Percentiles rank a stretch among this genome's conserved stretches.
Evolutionary conservation across 2,797 vertebrate genomes (phyloP).

Genomic region (Ptychadena robeensis): DNA sequence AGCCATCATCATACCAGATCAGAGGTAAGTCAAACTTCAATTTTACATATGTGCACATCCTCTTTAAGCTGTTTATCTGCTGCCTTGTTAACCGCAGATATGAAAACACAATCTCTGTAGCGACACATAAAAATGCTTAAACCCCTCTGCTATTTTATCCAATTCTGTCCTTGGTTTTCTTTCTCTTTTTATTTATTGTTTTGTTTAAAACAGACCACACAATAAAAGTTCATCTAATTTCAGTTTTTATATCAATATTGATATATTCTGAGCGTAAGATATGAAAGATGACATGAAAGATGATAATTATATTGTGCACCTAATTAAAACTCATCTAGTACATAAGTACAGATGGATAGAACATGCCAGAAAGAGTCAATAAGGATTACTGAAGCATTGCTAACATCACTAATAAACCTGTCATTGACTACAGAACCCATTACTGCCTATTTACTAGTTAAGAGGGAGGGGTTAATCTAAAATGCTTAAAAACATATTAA

Average conservation of each 20-base stretch:
- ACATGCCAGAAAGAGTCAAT: background rate
- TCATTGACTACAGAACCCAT: background rate
- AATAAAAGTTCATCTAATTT: background rate
- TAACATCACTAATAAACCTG: constrained; percentile 8
- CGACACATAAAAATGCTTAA: no score
- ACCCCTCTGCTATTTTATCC: no score
- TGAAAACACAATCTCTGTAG: no score
- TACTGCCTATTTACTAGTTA: background rate
- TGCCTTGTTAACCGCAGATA: no score
- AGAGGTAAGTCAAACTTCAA: no score
- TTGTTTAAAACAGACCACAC: background rate
- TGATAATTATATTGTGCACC: background rate
- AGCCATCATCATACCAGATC: no score
- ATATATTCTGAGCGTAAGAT: background rate
- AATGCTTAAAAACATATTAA: background rate
- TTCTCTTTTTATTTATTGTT: no score
- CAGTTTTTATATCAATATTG: background rate
- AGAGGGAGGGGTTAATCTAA: background rate
- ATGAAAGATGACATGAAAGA: background rate
- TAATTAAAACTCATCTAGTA: background rate
- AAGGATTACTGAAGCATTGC: background rate
- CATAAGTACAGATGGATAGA: background rate
- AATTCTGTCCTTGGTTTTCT: no score
- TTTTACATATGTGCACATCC: no score
- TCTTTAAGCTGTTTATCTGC: no score